Evolutionary conservation across 2,797 vertebrate genomes (phyloP).

Genomic region (Pipistrellus pygmaeus): DNA sequence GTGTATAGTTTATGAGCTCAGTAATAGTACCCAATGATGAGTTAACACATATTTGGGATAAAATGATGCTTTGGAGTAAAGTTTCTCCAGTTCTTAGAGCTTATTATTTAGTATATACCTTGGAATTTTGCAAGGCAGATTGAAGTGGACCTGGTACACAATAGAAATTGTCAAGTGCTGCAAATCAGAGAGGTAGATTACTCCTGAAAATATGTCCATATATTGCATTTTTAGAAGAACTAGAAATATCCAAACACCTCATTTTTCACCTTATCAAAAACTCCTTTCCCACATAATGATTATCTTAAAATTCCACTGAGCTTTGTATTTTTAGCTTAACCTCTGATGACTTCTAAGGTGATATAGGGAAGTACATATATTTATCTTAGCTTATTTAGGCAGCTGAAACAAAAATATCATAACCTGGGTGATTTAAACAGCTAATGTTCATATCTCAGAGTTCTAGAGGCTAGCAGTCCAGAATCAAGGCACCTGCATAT

Average conservation of each 20-base stretch:
- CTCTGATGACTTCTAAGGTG: neutral
- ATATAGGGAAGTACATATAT: neutral
- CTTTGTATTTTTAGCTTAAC: neutral
- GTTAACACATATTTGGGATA: neutral
- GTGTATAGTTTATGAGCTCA: neutral
- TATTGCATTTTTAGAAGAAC: constrained; percentile 43
- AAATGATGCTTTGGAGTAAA: neutral
- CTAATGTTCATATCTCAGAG: neutral
- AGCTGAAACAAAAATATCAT: neutral
- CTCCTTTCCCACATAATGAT: neutral
- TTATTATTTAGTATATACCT: constrained; percentile 9
- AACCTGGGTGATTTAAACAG: neutral
- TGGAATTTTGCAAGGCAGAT: neutral
- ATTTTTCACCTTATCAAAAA: neutral
- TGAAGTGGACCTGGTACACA: neutral
- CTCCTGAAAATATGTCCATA: neutral
- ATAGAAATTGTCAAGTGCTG: neutral
- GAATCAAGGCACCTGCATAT: neutral
- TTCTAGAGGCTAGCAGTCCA: too few species aligned
- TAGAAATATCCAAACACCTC: constrained; percentile 6
- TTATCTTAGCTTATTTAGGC: neutral
- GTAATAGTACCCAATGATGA: neutral
- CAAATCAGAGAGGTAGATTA: neutral
- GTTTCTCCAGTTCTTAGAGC: neutral
- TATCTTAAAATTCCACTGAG: neutral